These are phyloP conservation scores for Cladopsammia gracilis DNA, from an alignment of 64 coral and sea anemone genomes.

Conservation along the genomic window DNA sequence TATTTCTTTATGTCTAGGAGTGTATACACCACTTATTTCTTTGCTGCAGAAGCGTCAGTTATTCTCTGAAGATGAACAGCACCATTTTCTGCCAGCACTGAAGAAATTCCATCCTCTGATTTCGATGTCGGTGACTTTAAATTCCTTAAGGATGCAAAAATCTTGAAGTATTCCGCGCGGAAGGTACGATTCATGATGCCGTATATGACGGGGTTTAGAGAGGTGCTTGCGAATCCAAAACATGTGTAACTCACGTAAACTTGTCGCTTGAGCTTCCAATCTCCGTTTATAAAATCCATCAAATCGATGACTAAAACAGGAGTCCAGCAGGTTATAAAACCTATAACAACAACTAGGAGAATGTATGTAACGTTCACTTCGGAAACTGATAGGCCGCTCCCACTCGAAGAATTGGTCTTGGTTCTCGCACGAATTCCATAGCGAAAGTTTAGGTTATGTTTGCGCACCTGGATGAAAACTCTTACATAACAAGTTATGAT, in stretches of 20 bases:
- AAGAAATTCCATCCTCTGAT: neutral
- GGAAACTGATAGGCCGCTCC: constrained; percentile 19
- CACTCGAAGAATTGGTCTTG: neutral
- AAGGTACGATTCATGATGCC: constrained; percentile 51
- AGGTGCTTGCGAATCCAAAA: constrained; percentile 51
- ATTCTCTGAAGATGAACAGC: neutral
- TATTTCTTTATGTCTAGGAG: no score
- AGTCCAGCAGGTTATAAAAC: constrained; percentile 61
- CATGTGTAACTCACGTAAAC: constrained; percentile 54
- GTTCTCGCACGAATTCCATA: neutral
- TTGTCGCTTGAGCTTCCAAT: constrained; percentile 32
- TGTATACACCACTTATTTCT: no score
- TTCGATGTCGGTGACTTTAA: neutral
- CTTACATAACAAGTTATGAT: constrained; percentile 59
- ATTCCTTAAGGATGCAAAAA: constrained; percentile 1
- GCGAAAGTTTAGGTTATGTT: constrained; percentile 29
- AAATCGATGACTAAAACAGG: constrained; percentile 49
- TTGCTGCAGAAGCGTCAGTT: no score
- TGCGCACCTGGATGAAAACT: constrained; percentile 50
- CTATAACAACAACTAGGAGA: constrained; percentile 36
- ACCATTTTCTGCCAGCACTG: neutral
- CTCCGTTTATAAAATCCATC: constrained; percentile 45
- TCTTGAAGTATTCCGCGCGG: constrained; percentile 50
- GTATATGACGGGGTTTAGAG: constrained; percentile 65
- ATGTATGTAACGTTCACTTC: constrained; percentile 46